Evolutionary conservation across 2,113 vertebrate genomes (phyloP).

Genomic region (Sterna hirundo): DNA sequence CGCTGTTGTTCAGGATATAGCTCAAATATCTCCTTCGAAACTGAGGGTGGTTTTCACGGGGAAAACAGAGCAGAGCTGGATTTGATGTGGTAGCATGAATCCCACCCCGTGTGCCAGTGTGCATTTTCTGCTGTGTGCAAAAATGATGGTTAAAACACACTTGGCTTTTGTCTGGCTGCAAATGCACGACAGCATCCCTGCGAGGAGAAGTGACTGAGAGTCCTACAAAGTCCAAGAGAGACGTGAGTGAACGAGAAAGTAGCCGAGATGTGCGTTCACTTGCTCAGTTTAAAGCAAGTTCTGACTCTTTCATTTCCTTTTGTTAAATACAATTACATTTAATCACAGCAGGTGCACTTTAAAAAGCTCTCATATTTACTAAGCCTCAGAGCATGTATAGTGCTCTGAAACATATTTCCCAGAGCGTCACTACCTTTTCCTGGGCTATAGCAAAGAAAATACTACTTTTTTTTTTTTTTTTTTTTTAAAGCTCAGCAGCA

Average conservation of each 20-base stretch:
- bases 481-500: neutral
- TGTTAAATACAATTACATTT: neutral
- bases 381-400: neutral
- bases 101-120: fast-evolving
- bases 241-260: neutral
- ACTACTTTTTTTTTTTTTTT: neutral
- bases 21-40: neutral
- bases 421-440: neutral
- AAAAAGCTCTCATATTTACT: neutral
- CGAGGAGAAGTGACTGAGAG: neutral
- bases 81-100: neutral
- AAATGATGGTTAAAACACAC: neutral
- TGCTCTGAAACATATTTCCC: neutral
- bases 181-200: neutral
- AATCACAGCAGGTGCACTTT: conserved; percentile 53
- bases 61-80: neutral
- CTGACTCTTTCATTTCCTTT: neutral
- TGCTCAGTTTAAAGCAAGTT: neutral
- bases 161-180: neutral
- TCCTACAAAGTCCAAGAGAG: neutral
- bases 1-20: neutral
- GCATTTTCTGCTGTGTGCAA: neutral
- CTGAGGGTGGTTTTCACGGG: neutral
- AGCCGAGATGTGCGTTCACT: neutral
- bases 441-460: neutral